Evolutionary conservation across 2,113 vertebrate genomes (phyloP), one percentile per base, ranked within the genome.

Genomic region (Hydropotes inermis): DNA sequence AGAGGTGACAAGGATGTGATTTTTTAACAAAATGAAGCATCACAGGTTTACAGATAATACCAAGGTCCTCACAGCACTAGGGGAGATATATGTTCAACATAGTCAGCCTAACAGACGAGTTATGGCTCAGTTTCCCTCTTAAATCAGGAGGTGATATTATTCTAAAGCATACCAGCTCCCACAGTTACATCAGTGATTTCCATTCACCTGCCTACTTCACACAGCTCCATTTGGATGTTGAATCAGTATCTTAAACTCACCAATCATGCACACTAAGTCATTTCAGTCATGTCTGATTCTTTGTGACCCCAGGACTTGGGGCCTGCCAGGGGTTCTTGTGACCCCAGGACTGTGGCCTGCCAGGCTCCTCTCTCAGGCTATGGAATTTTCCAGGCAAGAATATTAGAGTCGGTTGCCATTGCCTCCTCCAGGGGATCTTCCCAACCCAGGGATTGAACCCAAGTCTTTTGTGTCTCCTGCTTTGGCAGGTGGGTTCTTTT

Each of bases 1-100:
- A 70, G 11, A 25, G 25, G 70, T 82, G 82, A 94, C 88, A 54
- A 70, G 25, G n/a, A 70, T 92, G 10, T 92, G 10, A 1, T 19
- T 97, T 94, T 87, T 88, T 78, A 91, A 86, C 45, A 86, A 95
- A 89, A n/a, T 27, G 64, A 96, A 87, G 36, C 7, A 15, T 64
- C 43, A 83, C 55, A 86, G 33, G 15, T 89, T 94, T 97, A 3
- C 30, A 78, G 84, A 57, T 7, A 94, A 43, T 28, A 81, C 19
- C 33, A 96, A 95, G 67, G 27, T 36, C 43, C 30, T 94, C 36
- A 3, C 30, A 61, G 64, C 50, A 84, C 27, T 25, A 52, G 1
- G 23, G 6, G 28, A 89, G 30, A 94, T 83, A 87, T 58, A 85
- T 10, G 17, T 64, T 89, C 76, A 54, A 55, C 16, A 79, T 28